phyloP scores from a whole-genome alignment of 2,888 invertebrate species.

The Scaptomyza parva region DNA sequence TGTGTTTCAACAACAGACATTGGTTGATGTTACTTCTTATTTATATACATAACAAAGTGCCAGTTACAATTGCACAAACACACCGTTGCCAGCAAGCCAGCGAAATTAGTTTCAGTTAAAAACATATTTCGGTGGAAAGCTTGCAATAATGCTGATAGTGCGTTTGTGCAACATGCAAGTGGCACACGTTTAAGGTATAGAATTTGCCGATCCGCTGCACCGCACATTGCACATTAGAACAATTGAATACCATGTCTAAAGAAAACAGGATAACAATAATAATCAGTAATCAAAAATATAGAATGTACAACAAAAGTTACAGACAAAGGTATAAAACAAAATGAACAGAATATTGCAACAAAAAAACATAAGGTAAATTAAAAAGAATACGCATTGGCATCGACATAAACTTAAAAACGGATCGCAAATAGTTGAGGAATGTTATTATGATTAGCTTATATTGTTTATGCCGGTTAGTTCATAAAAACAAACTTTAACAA shows the following conservation, averaged over 20 bases:
- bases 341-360: slow-evolving; percentile 44
- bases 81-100: slow-evolving; percentile 63
- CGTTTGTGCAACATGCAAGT: slow-evolving; percentile 45
- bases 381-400: slow-evolving; percentile 34
- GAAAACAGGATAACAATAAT: slow-evolving; percentile 48
- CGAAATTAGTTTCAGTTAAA: slow-evolving; percentile 58
- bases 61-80: slow-evolving; percentile 51
- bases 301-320: slow-evolving; percentile 56
- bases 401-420: slow-evolving; percentile 44
- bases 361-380: slow-evolving; percentile 3
- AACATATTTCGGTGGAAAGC: slow-evolving; percentile 71
- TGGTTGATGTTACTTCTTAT: slow-evolving; percentile 5
- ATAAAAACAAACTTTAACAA: slow-evolving; percentile 78
- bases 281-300: slow-evolving; percentile 41
- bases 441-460: slow-evolving; percentile 75
- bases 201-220: slow-evolving; percentile 25
- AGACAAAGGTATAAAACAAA: slow-evolving; percentile 56
- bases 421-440: slow-evolving; percentile 80
- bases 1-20: slow-evolving; percentile 70
- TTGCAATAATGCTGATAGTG: slow-evolving; percentile 79
- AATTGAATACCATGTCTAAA: slow-evolving; percentile 51
- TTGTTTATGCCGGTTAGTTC: slow-evolving; percentile 55
- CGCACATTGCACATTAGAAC: slow-evolving; percentile 35
- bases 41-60: slow-evolving; percentile 46
- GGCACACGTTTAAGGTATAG: slow-evolving; percentile 42